phyloP scores from a whole-genome alignment of 2,113 vertebrate species.

The Corythaeola cristata region DNA sequence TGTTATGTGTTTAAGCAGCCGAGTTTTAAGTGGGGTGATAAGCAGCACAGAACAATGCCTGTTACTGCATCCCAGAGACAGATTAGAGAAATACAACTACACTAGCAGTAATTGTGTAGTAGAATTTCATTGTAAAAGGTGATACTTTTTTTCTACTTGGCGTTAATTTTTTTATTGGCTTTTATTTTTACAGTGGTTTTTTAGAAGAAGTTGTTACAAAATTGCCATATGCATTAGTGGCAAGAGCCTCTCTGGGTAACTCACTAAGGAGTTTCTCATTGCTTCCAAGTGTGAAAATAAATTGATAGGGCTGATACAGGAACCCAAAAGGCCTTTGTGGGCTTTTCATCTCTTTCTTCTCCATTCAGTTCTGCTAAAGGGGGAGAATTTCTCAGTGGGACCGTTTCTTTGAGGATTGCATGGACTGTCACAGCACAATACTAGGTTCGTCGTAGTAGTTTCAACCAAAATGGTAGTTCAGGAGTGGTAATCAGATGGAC shows the following conservation, averaged over 20 bases:
- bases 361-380: not conserved
- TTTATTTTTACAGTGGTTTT: not conserved
- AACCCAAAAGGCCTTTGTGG: not conserved
- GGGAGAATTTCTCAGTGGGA: not conserved
- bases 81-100: not conserved
- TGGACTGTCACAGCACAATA: not conserved
- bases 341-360: not conserved
- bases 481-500: not conserved
- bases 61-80: not conserved
- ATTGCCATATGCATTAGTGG: not conserved
- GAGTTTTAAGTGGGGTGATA: not conserved
- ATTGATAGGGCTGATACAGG: not conserved
- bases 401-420: not conserved
- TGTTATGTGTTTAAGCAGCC: not conserved
- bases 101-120: not conserved
- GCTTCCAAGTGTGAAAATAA: not conserved
- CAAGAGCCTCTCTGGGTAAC: not conserved
- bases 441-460: not conserved
- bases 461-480: not conserved
- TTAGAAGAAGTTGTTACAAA: not conserved
- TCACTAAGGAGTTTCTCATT: not conserved
- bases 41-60: not conserved
- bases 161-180: not conserved
- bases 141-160: not conserved
- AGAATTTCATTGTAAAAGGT: not conserved